Percentiles rank a stretch among this genome's conserved stretches.
phyloP scores from a whole-genome alignment of 1,140 invertebrate genomes.

The Trissolcus basalis region DNA sequence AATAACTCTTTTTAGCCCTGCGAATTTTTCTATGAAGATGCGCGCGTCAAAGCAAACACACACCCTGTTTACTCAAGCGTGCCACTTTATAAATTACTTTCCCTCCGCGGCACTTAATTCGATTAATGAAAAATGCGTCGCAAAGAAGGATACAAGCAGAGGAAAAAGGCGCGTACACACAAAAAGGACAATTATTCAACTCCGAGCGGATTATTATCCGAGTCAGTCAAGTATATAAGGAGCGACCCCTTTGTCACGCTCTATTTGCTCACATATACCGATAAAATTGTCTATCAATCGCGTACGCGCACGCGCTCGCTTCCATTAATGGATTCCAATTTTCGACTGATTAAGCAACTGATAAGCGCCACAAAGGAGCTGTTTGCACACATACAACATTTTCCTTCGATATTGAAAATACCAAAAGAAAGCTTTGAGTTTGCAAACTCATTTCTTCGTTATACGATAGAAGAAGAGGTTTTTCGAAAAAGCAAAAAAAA shows the following conservation, averaged over 20 bases:
- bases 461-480: too few species aligned
- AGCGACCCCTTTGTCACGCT: constrained; percentile 51
- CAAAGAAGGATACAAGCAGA: neutral
- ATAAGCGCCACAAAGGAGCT: too few species aligned
- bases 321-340: neutral
- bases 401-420: too few species aligned
- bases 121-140: constrained; percentile 3
- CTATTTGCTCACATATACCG: constrained; percentile 25
- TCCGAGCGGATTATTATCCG: constrained; percentile 34
- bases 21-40: too few species aligned
- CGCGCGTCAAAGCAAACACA: too few species aligned
- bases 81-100: constrained; percentile 25
- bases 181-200: constrained; percentile 1
- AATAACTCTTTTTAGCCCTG: too few species aligned
- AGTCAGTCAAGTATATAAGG: constrained; percentile 36
- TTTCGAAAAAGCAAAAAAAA: too few species aligned
- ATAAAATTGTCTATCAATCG: constrained; percentile 34
- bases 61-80: too few species aligned
- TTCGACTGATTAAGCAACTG: too few species aligned
- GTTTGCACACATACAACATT: constrained; percentile 7
- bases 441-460: too few species aligned
- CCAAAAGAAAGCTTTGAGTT: too few species aligned
- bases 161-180: neutral
- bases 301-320: constrained; percentile 16
- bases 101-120: constrained; percentile 3